Evolutionary conservation across 2,888 invertebrate species (phyloP).

Genomic region (Ramazzottius varieornatus): DNA sequence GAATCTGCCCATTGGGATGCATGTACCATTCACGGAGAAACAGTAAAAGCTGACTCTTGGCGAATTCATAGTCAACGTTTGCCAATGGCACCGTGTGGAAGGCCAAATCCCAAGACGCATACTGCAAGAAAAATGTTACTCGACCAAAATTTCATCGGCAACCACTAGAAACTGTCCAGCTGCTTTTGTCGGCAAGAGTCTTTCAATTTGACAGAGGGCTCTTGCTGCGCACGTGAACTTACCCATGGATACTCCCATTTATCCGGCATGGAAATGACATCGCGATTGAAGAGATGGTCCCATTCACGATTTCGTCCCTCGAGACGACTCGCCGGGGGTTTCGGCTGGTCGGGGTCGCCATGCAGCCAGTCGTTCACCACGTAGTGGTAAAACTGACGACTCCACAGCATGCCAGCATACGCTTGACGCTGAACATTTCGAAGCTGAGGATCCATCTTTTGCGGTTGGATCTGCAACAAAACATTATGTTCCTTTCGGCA

Average conservation of each 20-base stretch:
- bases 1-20: slow-evolving; percentile 25
- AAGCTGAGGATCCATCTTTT: slow-evolving; percentile 10
- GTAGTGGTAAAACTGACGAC: slow-evolving; percentile 22
- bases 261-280: slow-evolving; percentile 23
- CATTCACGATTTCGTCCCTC: slow-evolving; percentile 15
- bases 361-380: slow-evolving; percentile 15
- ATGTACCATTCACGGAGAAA: slow-evolving; percentile 22
- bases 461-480: slow-evolving; percentile 10
- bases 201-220: no score
- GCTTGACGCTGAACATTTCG: slow-evolving; percentile 18
- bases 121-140: no score
- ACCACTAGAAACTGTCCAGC: no score
- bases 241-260: slow-evolving; percentile 26
- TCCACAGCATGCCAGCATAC: slow-evolving; percentile 22
- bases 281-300: slow-evolving; percentile 20
- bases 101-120: slow-evolving; percentile 23
- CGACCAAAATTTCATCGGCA: no score
- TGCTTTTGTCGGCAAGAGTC: no score
- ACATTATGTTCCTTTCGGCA: no score
- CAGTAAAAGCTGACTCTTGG: slow-evolving; percentile 21
- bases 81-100: slow-evolving; percentile 22
- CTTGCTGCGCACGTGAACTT: no score
- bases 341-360: slow-evolving; percentile 9
- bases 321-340: slow-evolving; percentile 9
- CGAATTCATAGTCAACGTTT: slow-evolving; percentile 20